Percentiles rank a stretch among this genome's conserved stretches.
These are phyloP conservation scores for Dryomyza anilis DNA, from an alignment of 2,888 invertebrate species.

Conservation along the genomic window DNA sequence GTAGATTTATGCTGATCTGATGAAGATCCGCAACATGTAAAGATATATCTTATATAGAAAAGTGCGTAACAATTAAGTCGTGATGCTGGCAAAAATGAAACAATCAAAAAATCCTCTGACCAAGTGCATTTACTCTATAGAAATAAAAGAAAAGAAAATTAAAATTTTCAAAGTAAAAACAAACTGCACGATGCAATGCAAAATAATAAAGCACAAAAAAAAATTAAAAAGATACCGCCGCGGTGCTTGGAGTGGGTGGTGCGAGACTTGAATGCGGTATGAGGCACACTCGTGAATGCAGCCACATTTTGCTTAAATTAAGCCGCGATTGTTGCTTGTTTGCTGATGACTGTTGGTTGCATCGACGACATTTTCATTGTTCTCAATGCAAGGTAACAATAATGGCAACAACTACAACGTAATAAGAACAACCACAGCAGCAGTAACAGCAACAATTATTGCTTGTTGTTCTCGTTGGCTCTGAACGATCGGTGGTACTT, in stretches of 20 bases:
- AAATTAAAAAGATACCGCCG: neutral
- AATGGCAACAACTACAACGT: neutral
- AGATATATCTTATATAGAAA: too few relatives aligned
- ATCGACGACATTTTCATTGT: conserved; percentile 20
- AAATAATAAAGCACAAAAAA: neutral
- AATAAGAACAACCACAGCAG: too few relatives aligned
- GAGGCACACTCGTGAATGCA: neutral
- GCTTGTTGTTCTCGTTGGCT: conserved; percentile 32
- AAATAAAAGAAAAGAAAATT: too few relatives aligned
- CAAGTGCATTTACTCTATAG: too few relatives aligned
- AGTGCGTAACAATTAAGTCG: conserved; percentile 58
- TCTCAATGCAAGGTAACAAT: too few relatives aligned
- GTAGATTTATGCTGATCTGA: too few relatives aligned
- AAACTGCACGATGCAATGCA: neutral
- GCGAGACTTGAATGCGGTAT: too few relatives aligned
- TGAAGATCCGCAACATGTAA: too few relatives aligned
- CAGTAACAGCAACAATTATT: conserved; percentile 8
- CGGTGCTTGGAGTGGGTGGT: neutral
- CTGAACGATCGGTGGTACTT: too few relatives aligned
- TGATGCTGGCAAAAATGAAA: conserved; percentile 33
- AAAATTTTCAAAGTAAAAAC: too few relatives aligned
- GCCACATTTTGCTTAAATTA: neutral
- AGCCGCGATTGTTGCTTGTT: neutral
- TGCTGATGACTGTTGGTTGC: neutral
- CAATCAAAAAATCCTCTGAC: neutral